phyloP scores from a whole-genome alignment of 2,113 vertebrate genomes.

The Perca flavescens region DNA sequence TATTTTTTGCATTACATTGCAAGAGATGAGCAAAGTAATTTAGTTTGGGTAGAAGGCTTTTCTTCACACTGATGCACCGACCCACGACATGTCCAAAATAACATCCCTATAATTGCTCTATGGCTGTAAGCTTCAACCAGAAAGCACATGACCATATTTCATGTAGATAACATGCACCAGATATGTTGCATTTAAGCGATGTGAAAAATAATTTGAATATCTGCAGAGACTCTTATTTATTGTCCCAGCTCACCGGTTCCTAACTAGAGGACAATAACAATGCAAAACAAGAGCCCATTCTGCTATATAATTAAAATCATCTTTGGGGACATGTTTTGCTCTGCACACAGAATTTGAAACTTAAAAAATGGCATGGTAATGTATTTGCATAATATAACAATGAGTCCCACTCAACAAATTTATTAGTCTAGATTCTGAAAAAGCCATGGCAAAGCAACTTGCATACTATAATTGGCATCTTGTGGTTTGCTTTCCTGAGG shows the following conservation, averaged over 20 bases:
- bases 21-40: slow-evolving; percentile 71
- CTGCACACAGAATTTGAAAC: slow-evolving; percentile 81
- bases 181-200: slow-evolving; percentile 66
- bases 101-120: slow-evolving; percentile 60
- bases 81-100: slow-evolving; percentile 49
- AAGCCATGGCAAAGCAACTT: slow-evolving; percentile 84
- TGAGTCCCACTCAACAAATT: slow-evolving; percentile 85
- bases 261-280: slow-evolving; percentile 72
- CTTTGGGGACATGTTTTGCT: slow-evolving; percentile 81
- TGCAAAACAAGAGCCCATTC: slow-evolving; percentile 71
- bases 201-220: slow-evolving; percentile 69
- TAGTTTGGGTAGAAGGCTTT: slow-evolving; percentile 50
- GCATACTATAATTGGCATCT: slow-evolving; percentile 88
- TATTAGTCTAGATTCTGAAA: slow-evolving; percentile 86
- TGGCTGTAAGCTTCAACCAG: slow-evolving; percentile 44
- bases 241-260: slow-evolving; percentile 60
- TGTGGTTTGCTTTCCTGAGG: slow-evolving; percentile 96
- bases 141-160: slow-evolving; percentile 54
- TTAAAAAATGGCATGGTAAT: slow-evolving; percentile 83
- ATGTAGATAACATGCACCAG: slow-evolving; percentile 17
- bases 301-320: slow-evolving; percentile 80
- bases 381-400: slow-evolving; percentile 87
- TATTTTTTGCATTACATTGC: slow-evolving; percentile 74
- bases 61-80: slow-evolving; percentile 51
- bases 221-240: slow-evolving; percentile 63